Evolutionary conservation across 1,140 invertebrate genomes (phyloP), one percentile per base, ranked within the genome.

Genomic region (Nephila pilipes): DNA sequence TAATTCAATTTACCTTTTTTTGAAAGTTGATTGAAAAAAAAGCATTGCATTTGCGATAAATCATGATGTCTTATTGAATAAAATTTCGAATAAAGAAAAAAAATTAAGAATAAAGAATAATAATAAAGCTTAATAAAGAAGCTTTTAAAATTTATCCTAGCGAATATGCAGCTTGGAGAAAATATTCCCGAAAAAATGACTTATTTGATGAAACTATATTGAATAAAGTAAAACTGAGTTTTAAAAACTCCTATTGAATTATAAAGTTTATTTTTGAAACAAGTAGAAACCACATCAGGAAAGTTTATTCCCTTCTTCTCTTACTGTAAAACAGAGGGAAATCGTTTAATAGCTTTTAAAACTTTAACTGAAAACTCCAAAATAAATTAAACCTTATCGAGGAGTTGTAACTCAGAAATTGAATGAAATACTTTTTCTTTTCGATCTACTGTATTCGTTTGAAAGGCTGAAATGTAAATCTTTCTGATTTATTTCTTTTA

Each of bases 171-270:
- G n/a, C 46, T 46, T 46, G 0, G 46, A 6, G 46, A 10, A 46
- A 46, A 10, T 10, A 46, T 46, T 46, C 46, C 6, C 12, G 46
- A 38, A 6, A 46, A 46, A 46, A 46, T 10, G 6, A 46, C 46
- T 46, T 46, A 6, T 46, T 46, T 46, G 3, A 46, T n/a, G 12
- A 46, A 46, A 46, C 46, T 46, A 10, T 25, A 65, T 65, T 65
- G 63, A 65, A 65, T 65, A 65, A 25, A 25, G 63, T 14, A 38
- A 80, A 80, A 80, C 32, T 80, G 32, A 80, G 38, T 80, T 80
- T 18, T 2, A 80, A 80, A 38, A 18, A 16, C 32, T 80, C 75
- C 2, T 36, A 80, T 38, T 38, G 38, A 80, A 46, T 80, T 80
- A 80, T 20, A 32, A 58, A 46, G 38, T 38, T 80, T 29, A 12